Evolutionary conservation across 2,888 invertebrate genomes (phyloP).

Genomic region (Pyrocoelia pectoralis): DNA sequence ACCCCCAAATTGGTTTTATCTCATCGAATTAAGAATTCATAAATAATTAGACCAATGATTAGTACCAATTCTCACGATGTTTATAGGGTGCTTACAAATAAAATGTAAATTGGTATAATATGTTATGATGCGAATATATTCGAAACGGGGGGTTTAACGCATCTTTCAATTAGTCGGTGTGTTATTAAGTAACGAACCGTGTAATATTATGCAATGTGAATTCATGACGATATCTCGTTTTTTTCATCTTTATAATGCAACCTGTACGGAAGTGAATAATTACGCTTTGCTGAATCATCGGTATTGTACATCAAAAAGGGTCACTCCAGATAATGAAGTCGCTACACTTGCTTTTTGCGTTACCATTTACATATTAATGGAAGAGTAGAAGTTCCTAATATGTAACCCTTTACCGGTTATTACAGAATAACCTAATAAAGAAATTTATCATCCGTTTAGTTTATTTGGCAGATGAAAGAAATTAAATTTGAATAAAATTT

Average conservation of each 20-base stretch:
- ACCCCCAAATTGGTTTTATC: constrained; percentile 1
- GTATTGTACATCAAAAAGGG: constrained; percentile 38
- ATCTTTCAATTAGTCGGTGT: constrained; percentile 41
- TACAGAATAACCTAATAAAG: constrained; percentile 21
- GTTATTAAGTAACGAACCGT: constrained; percentile 39
- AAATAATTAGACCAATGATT: constrained; percentile 27
- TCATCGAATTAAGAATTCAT: constrained; percentile 7
- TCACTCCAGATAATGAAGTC: constrained; percentile 35
- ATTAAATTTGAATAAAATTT: not conserved
- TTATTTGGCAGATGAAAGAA: not conserved
- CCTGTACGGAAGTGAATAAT: constrained; percentile 53
- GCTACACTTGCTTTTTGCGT: constrained; percentile 32
- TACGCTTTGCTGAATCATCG: constrained; percentile 51
- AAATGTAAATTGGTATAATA: constrained; percentile 26
- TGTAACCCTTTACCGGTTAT: constrained; percentile 20
- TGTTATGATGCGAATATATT: constrained; percentile 26
- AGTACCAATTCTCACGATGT: constrained; percentile 34
- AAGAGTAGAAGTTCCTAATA: constrained; percentile 18
- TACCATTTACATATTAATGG: constrained; percentile 39
- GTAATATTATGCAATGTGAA: constrained; percentile 44
- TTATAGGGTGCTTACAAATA: constrained; percentile 31
- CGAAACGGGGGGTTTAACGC: constrained; percentile 20
- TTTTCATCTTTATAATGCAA: constrained; percentile 48
- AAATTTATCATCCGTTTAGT: constrained; percentile 2
- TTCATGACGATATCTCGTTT: constrained; percentile 36